These are phyloP conservation scores for Taxidea taxus DNA, from an alignment of 2,113 vertebrate species.

Conservation along the genomic window DNA sequence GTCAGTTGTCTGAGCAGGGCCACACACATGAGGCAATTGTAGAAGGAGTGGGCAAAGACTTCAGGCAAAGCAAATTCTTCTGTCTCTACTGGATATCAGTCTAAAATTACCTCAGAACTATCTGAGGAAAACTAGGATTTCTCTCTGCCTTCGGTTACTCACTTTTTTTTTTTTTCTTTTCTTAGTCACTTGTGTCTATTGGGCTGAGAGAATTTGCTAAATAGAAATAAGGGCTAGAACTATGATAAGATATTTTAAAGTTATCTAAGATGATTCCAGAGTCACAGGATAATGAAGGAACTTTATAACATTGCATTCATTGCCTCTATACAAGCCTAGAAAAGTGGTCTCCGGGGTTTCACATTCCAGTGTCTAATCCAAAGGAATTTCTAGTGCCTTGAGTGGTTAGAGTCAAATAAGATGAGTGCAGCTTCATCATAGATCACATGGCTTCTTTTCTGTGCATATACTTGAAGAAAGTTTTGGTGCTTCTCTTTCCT, in stretches of 20 bases:
- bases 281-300: background rate
- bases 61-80: slow-evolving; percentile 37
- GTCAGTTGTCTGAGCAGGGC: background rate
- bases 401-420: background rate
- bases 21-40: background rate
- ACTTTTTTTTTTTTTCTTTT: background rate
- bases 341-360: background rate
- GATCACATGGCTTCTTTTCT: background rate
- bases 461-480: background rate
- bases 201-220: background rate
- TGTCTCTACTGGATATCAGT: background rate
- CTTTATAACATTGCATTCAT: background rate
- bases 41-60: slow-evolving; percentile 33
- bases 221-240: background rate
- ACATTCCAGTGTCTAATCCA: background rate
- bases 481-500: background rate
- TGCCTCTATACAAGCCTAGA: background rate
- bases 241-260: background rate
- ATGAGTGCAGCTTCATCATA: background rate
- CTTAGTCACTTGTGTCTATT: background rate
- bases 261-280: background rate
- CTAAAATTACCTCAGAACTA: slow-evolving; percentile 27
- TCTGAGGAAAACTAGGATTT: background rate
- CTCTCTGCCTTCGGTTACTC: background rate
- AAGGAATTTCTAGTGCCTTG: background rate